phyloP scores from a whole-genome alignment of 2,888 invertebrate genomes.

The Dynastes hyllus region DNA sequence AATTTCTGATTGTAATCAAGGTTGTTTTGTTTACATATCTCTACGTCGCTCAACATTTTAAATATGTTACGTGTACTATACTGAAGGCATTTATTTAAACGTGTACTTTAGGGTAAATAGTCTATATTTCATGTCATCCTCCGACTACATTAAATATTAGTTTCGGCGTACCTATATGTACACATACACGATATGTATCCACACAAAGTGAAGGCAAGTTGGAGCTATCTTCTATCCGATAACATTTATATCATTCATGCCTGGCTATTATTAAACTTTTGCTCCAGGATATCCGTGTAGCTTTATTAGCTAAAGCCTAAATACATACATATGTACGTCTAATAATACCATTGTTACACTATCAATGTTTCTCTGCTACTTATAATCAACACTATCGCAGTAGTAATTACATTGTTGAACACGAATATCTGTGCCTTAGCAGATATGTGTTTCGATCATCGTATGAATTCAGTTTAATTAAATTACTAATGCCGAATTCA shows the following conservation, averaged over 20 bases:
- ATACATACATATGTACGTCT: neutral
- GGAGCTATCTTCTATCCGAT: neutral
- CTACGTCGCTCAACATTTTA: no score
- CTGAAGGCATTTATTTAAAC: neutral
- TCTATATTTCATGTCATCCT: neutral
- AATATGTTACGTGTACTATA: no score
- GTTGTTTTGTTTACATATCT: no score
- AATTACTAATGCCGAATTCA: slow-evolving; percentile 11
- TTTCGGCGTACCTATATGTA: neutral
- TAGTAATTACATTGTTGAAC: neutral
- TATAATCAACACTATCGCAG: neutral
- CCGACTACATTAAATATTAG: neutral
- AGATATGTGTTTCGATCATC: neutral
- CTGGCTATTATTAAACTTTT: neutral
- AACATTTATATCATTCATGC: neutral
- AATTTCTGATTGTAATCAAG: no score
- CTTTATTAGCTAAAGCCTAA: neutral
- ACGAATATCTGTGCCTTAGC: neutral
- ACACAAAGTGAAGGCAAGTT: neutral
- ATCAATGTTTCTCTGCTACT: neutral
- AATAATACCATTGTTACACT: neutral
- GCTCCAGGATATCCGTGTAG: neutral
- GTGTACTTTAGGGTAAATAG: neutral
- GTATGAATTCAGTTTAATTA: slow-evolving; percentile 24
- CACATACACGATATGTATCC: no score